Conservation (phyloP, 2,113 vertebrate species). For the Corythoichthys intestinalis region DNA sequence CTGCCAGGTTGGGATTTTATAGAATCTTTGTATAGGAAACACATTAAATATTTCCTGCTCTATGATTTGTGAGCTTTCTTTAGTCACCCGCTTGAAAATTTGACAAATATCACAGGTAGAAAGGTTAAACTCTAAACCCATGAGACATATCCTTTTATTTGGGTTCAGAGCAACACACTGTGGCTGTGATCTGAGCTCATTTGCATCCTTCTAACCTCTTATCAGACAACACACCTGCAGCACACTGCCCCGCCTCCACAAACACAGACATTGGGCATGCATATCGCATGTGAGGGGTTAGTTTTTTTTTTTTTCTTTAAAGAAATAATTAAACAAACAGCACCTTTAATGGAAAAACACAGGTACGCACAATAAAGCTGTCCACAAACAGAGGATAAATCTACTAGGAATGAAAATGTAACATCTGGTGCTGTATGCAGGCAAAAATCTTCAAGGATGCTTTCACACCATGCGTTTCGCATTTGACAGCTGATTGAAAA, state of each 20-base stretch:
- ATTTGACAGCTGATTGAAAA: slow-evolving; percentile 46
- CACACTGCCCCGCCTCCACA: slow-evolving; percentile 1
- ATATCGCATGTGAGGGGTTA: slow-evolving; percentile 10
- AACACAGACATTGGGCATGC: slow-evolving; percentile 8
- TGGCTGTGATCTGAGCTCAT: slow-evolving; percentile 51
- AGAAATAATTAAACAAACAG: too few relatives aligned
- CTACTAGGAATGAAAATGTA: slow-evolving; percentile 6
- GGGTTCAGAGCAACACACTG: slow-evolving; percentile 13
- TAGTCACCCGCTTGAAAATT: neutral
- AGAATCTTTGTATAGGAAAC: neutral
- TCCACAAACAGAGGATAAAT: slow-evolving; percentile 14
- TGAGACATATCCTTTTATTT: slow-evolving; percentile 30
- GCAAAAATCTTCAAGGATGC: slow-evolving; percentile 14
- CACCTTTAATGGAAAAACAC: neutral
- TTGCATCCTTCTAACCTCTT: slow-evolving; percentile 48
- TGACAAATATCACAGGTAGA: slow-evolving; percentile 1
- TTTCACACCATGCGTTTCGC: slow-evolving; percentile 21
- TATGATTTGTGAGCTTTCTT: neutral
- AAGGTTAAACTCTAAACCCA: slow-evolving; percentile 30
- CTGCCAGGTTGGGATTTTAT: neutral
- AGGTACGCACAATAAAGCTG: slow-evolving; percentile 4
- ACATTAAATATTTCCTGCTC: neutral
- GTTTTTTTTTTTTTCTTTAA: too few relatives aligned
- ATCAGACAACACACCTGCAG: slow-evolving; percentile 44
- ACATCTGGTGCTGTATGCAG: slow-evolving; percentile 1